Evolutionary conservation across 2,888 invertebrate genomes (phyloP).

Genomic region (Dexiosoma caninum): DNA sequence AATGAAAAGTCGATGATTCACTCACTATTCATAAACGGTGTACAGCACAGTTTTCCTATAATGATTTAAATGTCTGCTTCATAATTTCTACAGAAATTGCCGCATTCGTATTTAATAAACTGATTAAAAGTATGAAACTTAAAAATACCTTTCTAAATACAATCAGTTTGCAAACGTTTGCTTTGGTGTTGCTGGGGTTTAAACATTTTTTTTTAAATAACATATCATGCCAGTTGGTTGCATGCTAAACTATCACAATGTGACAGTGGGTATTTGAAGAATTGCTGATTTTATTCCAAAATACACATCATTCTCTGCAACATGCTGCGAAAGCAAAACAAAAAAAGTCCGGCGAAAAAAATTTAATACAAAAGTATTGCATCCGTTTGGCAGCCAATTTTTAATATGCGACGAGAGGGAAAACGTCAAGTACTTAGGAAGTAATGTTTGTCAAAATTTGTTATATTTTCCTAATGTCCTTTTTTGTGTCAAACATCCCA

Average conservation of each 20-base stretch:
- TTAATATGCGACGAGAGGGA: conserved; percentile 19
- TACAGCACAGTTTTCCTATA: too few species aligned
- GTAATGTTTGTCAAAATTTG: conserved; percentile 33
- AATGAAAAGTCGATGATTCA: too few species aligned
- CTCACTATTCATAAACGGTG: too few species aligned
- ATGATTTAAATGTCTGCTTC: too few species aligned
- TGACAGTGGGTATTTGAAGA: conserved; percentile 15
- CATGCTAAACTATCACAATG: conserved; percentile 6
- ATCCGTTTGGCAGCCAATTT: conserved; percentile 59
- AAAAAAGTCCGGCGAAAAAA: neutral
- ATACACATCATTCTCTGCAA: conserved; percentile 23
- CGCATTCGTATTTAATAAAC: too few species aligned
- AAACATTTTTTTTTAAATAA: neutral
- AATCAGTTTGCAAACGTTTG: too few species aligned
- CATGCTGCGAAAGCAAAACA: neutral
- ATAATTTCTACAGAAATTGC: too few species aligned
- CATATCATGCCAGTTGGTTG: conserved; percentile 34
- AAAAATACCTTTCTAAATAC: too few species aligned
- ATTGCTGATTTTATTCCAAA: neutral
- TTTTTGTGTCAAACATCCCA: conserved; percentile 11
- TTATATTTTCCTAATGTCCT: conserved; percentile 1
- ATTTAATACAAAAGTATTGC: conserved; percentile 25
- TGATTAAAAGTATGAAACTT: too few species aligned
- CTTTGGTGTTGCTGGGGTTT: neutral
- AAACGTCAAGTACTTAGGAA: conserved; percentile 11